Evolutionary conservation across 2,113 vertebrate genomes (phyloP), one percentile per base, ranked within the genome.

Genomic region (Cynoglossus semilaevis): DNA sequence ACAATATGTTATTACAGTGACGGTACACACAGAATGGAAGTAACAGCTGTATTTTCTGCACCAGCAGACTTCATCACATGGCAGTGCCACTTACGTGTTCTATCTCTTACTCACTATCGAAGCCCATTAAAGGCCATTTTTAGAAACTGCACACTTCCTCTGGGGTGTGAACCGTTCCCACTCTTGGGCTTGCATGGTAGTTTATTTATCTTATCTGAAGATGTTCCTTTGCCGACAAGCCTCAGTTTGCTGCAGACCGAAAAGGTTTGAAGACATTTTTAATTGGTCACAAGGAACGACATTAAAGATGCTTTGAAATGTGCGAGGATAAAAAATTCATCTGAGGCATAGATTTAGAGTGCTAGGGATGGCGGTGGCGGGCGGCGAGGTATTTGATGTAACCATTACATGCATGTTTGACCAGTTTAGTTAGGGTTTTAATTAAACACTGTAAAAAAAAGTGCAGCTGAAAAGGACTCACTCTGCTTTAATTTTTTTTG

Each of bases 291-390:
- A 59, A 76, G 74, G 74, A 84, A 82, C 43, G 59, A 74, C 79
- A 82, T 88, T 83, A 84, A 87, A 87, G 79, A 72, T 1, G 5
- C 76, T 87, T 87, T 85, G 73, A 81, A 84, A 76, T 58, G 47
- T 3, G 22, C 22, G 22, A 6, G 40, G 65, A 83, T 87, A 49
- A 83, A 84, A 86, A 58, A 71, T 80, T 58, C 42, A 80, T 85
- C 49, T 43, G 57, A 77, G 68, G 64, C 57, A 51, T 48, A 50
- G 73, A 70, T 58, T n/a, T 47, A 49, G 52, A 77, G 67, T 53
- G 46, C 22, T 29, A 29, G 22, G 22, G 22, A 29, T 29, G 6
- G 22, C 22, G 22, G 22, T 29, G 22, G 22, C 22, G 22, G 22
- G 22, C 22, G 22, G 22, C 22, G 22, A 29, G 22, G 22, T 6